Percentiles rank a stretch among this genome's conserved stretches.
Conservation (phyloP, 1,140 invertebrate genomes). For the Bactericera cockerelli region DNA sequence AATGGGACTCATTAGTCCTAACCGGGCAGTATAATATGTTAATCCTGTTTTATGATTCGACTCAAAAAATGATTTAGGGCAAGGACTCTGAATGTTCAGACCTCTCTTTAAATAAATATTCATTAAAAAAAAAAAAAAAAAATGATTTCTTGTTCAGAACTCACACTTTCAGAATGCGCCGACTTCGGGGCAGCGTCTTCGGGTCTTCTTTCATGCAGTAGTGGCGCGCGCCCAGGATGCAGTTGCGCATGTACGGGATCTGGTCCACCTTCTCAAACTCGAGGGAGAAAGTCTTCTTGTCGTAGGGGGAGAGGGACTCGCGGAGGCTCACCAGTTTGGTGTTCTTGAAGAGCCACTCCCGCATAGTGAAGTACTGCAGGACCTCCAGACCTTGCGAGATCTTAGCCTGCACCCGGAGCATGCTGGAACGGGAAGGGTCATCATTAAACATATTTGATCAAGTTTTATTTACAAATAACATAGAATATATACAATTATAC, state of each 20-base stretch:
- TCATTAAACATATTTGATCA: too few relatives aligned
- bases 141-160: too few relatives aligned
- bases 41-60: too few relatives aligned
- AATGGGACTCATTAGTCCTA: too few relatives aligned
- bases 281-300: slow-evolving; percentile 50
- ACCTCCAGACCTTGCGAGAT: slow-evolving; percentile 55
- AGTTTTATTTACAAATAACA: too few relatives aligned
- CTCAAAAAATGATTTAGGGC: too few relatives aligned
- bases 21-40: too few relatives aligned
- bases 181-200: slow-evolving; percentile 18
- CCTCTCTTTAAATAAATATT: too few relatives aligned
- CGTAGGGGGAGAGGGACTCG: slow-evolving; percentile 41
- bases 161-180: slow-evolving; percentile 23
- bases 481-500: too few relatives aligned
- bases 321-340: slow-evolving; percentile 46
- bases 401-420: slow-evolving; percentile 56
- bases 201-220: slow-evolving; percentile 53
- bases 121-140: too few relatives aligned
- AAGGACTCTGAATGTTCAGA: too few relatives aligned
- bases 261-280: slow-evolving; percentile 40
- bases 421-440: slow-evolving; percentile 38
- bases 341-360: slow-evolving; percentile 72
- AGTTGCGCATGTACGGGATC: slow-evolving; percentile 44
- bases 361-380: slow-evolving; percentile 81
- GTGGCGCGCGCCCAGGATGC: slow-evolving; percentile 52